Evolutionary conservation across 2,797 vertebrate genomes (phyloP), one percentile per base, ranked within the genome.

Genomic region (Acrossocheilus fasciatus): DNA sequence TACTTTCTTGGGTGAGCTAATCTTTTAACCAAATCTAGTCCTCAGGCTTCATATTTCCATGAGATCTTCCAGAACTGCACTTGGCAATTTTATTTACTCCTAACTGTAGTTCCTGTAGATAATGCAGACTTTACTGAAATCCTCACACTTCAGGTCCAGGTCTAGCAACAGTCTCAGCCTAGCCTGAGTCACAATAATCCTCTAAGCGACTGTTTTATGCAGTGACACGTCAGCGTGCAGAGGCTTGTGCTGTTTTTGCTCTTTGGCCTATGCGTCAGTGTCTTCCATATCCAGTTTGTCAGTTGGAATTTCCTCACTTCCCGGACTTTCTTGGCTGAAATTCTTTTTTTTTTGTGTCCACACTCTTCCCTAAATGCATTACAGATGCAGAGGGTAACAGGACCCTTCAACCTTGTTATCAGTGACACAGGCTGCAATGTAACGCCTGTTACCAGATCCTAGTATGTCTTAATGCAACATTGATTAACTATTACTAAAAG

Each of bases 241-340:
- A 81, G 90, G 90, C 88, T 90, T 69, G 85, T 89, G 68, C 88
- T 88, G 87, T 87, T 91, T 86, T 90, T 87, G 89, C 89, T 89
- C 88, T 90, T 91, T 87, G 85, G 85, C 88, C 88, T 83, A 57
- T 92, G 90, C 84, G 89, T 94, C 93, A 93, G 86, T 84, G 76
- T 80, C 87, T 83, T 80, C 84, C 88, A 75, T 87, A 82, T 90
- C 83, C 93, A 91, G 91, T 89, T 80, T 91, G 88, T 93, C 92
- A 89, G 89, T 93, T 93, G 93, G 94, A 94, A 94, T 94, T 94
- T 94, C 92, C 91, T 92, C 91, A 90, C 90, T 94, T 95, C 94
- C 95, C 88, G 86, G 92, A 94, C 93, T 89, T 83, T 92, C 92
- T 95, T 95, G 94, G 94, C 94, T 86, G 81, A 87, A 90, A 92